Evolutionary conservation across 2,888 invertebrate species (phyloP), one percentile per base, ranked within the genome.

Genomic region (Ectemnius cavifrons): DNA sequence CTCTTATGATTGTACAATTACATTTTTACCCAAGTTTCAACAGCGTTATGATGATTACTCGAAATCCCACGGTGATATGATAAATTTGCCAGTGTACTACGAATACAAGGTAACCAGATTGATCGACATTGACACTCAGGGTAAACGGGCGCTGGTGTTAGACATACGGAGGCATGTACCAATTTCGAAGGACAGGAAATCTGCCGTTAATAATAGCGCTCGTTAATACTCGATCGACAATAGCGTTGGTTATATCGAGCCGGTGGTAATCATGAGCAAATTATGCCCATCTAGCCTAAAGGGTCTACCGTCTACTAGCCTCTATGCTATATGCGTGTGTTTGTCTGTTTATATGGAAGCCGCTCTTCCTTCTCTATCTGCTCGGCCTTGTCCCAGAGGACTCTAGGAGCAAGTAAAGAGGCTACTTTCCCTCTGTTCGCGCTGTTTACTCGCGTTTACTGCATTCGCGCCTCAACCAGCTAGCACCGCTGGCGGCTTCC

Each of bases 171-270:
- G 63, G 63, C 27, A 56, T 16, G 52, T 64, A 56, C 60, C 71
- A 67, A 79, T 73, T 67, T 58, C 70, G 37, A 8, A 65, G 61
- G 72, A 74, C 68, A 73, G 71, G 73, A 74, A 74, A 77, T 78
- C 67, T 60, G 66, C 79, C 80, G 80, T 81, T 83, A 80, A 80
- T 84, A 86, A 86, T 83, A 83, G 82, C 78, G 80, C 79, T 84
- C 80, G 82, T 86, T 84, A 86, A 86, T 85, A 85, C 86, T 85
- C 83, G 84, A 86, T 86, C 78, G 81, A 67, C 70, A 77, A 76
- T 75, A 79, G 79, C 71, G 77, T 64, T 74, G 79, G 82, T 80
- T 85, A 68, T 73, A 77, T 78, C 76, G 76, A 66, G 79, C 79
- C 74, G 71, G 14, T 63, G 82, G 78, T 86, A 85, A 86, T 85